Conservation (phyloP, 2,888 invertebrate genomes). For the Neocrepidodera transversa region DNA sequence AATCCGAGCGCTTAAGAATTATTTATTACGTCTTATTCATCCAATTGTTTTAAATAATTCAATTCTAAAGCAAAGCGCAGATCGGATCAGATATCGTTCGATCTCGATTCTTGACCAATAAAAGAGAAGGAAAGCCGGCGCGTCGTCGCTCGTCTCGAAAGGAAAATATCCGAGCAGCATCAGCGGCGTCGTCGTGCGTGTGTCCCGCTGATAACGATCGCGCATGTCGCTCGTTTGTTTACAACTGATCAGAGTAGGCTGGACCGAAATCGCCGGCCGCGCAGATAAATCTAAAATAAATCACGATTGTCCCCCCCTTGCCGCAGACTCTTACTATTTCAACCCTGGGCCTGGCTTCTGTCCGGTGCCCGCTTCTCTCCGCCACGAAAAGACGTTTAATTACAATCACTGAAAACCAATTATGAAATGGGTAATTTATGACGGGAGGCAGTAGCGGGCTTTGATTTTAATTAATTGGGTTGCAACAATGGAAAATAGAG, state of each 20-base stretch:
- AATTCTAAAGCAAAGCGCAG: too few species aligned
- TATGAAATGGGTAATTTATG: conserved; percentile 59
- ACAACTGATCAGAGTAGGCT: conserved; percentile 50
- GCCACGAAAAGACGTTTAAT: conserved; percentile 54
- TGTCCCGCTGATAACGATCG: conserved; percentile 52
- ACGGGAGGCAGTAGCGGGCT: conserved; percentile 22
- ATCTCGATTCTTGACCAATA: too few species aligned
- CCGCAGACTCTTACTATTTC: too few species aligned
- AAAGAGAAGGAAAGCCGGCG: too few species aligned
- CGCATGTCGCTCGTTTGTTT: conserved; percentile 56
- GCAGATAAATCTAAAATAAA: conserved; percentile 55
- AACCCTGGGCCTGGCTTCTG: neutral
- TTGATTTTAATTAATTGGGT: neutral
- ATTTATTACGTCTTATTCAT: too few species aligned
- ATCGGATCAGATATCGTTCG: too few species aligned
- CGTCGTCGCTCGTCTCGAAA: too few species aligned
- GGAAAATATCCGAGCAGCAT: neutral
- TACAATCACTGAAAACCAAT: conserved; percentile 60
- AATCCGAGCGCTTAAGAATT: too few species aligned
- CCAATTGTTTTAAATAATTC: too few species aligned
- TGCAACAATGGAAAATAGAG: too few species aligned
- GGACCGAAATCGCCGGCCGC: conserved; percentile 40
- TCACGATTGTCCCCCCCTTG: conserved; percentile 48
- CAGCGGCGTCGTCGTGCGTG: conserved; percentile 33
- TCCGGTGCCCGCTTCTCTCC: conserved; percentile 35